Conservation (phyloP, 2,888 invertebrate genomes). For the Ceriagrion tenellum region DNA sequence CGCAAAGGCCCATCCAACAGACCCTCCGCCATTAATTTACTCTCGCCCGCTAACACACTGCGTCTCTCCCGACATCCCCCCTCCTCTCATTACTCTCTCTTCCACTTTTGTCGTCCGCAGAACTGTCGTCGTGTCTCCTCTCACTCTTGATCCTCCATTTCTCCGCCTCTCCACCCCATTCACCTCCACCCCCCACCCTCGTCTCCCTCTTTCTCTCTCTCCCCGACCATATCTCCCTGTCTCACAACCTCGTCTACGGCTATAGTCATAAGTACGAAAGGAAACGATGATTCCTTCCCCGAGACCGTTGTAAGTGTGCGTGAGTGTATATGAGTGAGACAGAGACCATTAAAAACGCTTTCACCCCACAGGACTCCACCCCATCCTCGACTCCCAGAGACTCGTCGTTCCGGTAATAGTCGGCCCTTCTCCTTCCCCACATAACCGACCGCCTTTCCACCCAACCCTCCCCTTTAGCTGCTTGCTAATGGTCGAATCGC, state of each 20-base stretch:
- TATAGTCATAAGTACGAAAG: conserved; percentile 63
- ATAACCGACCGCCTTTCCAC: not conserved
- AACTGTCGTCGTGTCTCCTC: not conserved
- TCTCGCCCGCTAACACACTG: not conserved
- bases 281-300: conserved; percentile 51
- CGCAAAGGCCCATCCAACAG: not conserved
- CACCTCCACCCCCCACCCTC: not conserved
- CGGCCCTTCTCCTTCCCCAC: not conserved
- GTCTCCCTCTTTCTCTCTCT: not conserved
- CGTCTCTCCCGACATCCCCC: not conserved
- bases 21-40: conserved; percentile 28
- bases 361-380: conserved; percentile 16
- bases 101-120: not conserved
- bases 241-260: not conserved
- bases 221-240: not conserved
- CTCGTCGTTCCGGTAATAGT: conserved; percentile 61
- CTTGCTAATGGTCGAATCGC: conserved; percentile 63
- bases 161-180: not conserved
- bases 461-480: not conserved
- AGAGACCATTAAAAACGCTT: conserved; percentile 64
- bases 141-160: not conserved
- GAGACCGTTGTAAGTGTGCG: not conserved
- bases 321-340: conserved; percentile 42
- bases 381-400: not conserved
- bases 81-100: conserved; percentile 11